phyloP scores from a whole-genome alignment of 1,140 invertebrate species.

The Heliconius hermathena region DNA sequence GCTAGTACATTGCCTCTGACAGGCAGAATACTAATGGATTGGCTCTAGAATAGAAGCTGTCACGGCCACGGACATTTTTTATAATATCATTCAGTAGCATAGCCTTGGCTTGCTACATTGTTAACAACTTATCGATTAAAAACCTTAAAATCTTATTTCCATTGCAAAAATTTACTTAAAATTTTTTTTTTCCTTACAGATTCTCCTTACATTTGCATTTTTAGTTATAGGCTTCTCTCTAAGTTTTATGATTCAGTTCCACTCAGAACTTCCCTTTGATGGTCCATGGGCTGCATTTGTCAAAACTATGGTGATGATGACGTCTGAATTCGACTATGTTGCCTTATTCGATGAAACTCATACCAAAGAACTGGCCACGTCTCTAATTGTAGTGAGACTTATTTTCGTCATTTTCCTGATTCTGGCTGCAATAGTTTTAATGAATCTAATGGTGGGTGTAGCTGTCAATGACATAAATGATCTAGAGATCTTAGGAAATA shows the following conservation, averaged over 20 bases:
- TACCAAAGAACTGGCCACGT: slow-evolving; percentile 56
- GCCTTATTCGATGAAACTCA: slow-evolving; percentile 68
- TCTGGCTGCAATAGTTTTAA: slow-evolving; percentile 84
- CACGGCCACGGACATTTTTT: not conserved
- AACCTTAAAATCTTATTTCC: not conserved
- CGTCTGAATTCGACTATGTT: slow-evolving; percentile 82
- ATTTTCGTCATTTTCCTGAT: slow-evolving; percentile 84
- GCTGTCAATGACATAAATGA: slow-evolving; percentile 85
- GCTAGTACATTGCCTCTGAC: not conserved
- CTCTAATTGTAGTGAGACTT: slow-evolving; percentile 72
- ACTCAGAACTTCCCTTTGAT: slow-evolving; percentile 69
- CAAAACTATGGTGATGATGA: slow-evolving; percentile 83
- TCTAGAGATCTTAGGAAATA: slow-evolving; percentile 81
- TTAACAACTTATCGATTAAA: not conserved
- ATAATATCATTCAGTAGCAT: not conserved
- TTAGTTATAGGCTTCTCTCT: slow-evolving; percentile 82
- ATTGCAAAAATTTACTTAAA: too few relatives aligned
- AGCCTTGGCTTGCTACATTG: not conserved
- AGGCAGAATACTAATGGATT: not conserved
- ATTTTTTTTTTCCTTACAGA: slow-evolving; percentile 62
- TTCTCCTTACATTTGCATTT: slow-evolving; percentile 75
- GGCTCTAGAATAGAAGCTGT: not conserved
- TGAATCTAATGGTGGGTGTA: slow-evolving; percentile 85
- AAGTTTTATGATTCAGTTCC: slow-evolving; percentile 82
- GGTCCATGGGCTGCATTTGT: slow-evolving; percentile 76